Percentiles rank a stretch among this genome's conserved stretches.
Conservation (phyloP, 2,888 invertebrate genomes). For the Ptilodon capucinus region DNA sequence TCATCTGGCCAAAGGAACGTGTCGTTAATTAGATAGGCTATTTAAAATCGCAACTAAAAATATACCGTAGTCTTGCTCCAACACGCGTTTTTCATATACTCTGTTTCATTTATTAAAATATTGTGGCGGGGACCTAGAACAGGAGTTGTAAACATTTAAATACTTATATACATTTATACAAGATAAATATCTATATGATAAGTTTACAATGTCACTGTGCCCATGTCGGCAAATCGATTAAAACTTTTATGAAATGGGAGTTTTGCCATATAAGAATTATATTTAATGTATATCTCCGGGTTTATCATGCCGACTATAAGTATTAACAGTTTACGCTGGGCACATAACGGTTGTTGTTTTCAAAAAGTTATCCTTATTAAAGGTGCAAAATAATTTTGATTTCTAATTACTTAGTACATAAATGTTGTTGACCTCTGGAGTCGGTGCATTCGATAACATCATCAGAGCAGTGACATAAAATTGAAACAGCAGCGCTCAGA, state of each 20-base stretch:
- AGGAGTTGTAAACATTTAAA: constrained; percentile 32
- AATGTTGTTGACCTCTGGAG: constrained; percentile 34
- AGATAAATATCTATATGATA: too few relatives aligned
- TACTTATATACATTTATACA: neutral
- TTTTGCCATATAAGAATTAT: too few relatives aligned
- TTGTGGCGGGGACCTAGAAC: constrained; percentile 25
- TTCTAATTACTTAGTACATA: neutral
- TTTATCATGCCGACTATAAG: too few relatives aligned
- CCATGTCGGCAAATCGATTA: too few relatives aligned
- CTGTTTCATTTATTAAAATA: constrained; percentile 44
- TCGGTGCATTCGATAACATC: constrained; percentile 61
- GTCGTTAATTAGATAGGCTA: constrained; percentile 31
- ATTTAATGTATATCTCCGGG: too few relatives aligned
- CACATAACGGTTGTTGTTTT: too few relatives aligned
- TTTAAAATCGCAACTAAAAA: constrained; percentile 26
- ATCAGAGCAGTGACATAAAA: constrained; percentile 70
- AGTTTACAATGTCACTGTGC: too few relatives aligned
- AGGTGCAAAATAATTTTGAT: neutral
- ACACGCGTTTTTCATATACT: constrained; percentile 26
- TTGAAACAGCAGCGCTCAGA: constrained; percentile 45
- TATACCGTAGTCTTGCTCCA: constrained; percentile 34
- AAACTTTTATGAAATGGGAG: too few relatives aligned
- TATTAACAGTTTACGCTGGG: too few relatives aligned
- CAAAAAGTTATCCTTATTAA: too few relatives aligned
- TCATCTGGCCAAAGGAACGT: constrained; percentile 38